Evolutionary conservation across 2,888 invertebrate genomes (phyloP), one percentile per base, ranked within the genome.

Genomic region (Luperina nickerlii): DNA sequence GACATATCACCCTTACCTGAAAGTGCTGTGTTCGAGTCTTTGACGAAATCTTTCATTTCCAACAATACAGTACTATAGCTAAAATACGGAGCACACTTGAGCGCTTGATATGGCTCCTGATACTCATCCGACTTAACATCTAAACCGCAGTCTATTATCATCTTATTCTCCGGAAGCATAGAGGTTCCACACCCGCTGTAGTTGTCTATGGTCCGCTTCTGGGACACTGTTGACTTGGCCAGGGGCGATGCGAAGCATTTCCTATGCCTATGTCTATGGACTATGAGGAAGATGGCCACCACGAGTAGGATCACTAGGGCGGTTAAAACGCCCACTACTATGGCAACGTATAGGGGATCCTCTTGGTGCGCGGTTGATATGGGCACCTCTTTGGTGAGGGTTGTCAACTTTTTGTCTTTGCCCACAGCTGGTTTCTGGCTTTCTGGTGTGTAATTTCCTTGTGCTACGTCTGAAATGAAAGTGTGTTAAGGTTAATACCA

Each of bases 31-130:
- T 94, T 95, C 15, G 95, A 95, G 82, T 96, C 95, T 90, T 97
- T 97, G 84, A 96, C 97, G 91, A 98, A 97, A 94, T 98, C 98
- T 94, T 98, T 97, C 98, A 98, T 98, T 95, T 98, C 98, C 95
- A 98, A 97, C 91, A 98, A 97, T 71, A 98, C 98, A 51, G 98
- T 98, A 93, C 98, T 98, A 95, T 98, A 98, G 92, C 98, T 98
- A 94, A 98, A 98, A 94, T 98, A 98, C 5, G 98, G 98, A 24
- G 98, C 98, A 92, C 98, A 98, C 93, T 98, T 98, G 88, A 98
- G 95, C 38, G 98, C 98, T 94, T 98, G 98, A 94, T 98, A 98
- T 65, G 98, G 98, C 95, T 98, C 98, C 92, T 98, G 98, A 94
- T 98, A 98, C 92, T 98, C 98, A 91, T 98, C 98, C 69, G 98